Conservation (phyloP, 1,140 invertebrate genomes). For the Saccostrea cuccullata region DNA sequence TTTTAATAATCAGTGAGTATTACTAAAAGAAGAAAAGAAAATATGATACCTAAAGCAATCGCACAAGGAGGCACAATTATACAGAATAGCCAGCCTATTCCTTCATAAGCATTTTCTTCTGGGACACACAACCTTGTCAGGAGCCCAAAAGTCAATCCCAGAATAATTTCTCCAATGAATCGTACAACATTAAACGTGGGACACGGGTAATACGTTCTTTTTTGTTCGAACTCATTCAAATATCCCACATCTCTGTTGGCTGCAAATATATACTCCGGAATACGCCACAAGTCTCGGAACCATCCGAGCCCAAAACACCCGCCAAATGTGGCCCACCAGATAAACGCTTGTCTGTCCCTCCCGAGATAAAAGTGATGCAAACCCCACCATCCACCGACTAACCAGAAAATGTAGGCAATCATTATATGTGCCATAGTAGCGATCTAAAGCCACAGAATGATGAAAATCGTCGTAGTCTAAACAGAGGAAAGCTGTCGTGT, state of each 20-base stretch:
- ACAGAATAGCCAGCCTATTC: conserved; percentile 47
- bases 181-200: conserved; percentile 88
- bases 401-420: conserved; percentile 89
- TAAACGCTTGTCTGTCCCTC: conserved; percentile 92
- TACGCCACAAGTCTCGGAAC: conserved; percentile 90
- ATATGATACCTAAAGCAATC: conserved; percentile 85
- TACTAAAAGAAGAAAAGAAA: no score
- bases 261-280: conserved; percentile 92
- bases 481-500: background rate
- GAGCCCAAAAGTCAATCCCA: conserved; percentile 87
- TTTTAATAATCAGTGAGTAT: no score
- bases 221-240: conserved; percentile 83
- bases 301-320: conserved; percentile 92
- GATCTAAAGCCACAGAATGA: background rate
- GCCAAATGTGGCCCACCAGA: conserved; percentile 91
- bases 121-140: conserved; percentile 88
- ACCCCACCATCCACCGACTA: conserved; percentile 91
- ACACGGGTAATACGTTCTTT: conserved; percentile 85
- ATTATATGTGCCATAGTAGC: conserved; percentile 81
- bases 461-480: background rate
- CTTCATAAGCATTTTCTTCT: conserved; percentile 75
- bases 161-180: conserved; percentile 87
- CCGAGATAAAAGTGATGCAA: conserved; percentile 94
- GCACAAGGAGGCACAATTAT: conserved; percentile 82
- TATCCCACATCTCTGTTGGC: conserved; percentile 89